Evolutionary conservation across 2,888 invertebrate species (phyloP), one percentile per base, ranked within the genome.

Genomic region (Heliconius ismenius): DNA sequence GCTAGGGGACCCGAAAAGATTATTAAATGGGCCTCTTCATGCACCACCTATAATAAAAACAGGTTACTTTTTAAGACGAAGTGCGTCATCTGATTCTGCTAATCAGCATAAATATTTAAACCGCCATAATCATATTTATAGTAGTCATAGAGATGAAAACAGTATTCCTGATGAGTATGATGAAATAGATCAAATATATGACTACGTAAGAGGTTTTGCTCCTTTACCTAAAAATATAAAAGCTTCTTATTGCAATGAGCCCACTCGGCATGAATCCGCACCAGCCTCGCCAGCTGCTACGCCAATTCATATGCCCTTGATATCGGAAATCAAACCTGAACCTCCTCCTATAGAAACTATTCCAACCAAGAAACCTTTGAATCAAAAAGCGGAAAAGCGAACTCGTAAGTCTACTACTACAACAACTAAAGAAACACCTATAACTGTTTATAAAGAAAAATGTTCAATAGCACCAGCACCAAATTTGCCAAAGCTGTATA

Each of bases 111-210:
- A 94, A 86, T 92, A 94, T 79, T 83, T 93, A 76, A 86, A 93
- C 77, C 92, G 95, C 78, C 95, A 94, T 82, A 95, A 90, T 84
- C 95, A 94, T 83, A 93, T 94, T 81, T 93, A 95, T 84, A 93
- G 93, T 82, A 94, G 93, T 82, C 95, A 95, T 83, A 94, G 95
- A 86, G 97, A 96, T 84, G 96, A 96, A 85, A 96, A 95, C 83
- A 95, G 95, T 81, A 95, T 95, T 73, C 95, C 96, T 49, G 97
- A 98, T 87, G 98, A 98, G 85, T 98, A 98, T 90, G 98, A 98
- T 84, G 98, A 99, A 91, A 98, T 99, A 83, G 98, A 99, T 94
- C 98, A 98, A 91, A 98, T 99, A 82, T 99, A 99, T 88, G 98
- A 98, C 88, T 99, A 98, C 89, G 98, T 99, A 0, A 95, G 98